Conservation (phyloP, 2,888 invertebrate species). For the Protophormia terraenovae region DNA sequence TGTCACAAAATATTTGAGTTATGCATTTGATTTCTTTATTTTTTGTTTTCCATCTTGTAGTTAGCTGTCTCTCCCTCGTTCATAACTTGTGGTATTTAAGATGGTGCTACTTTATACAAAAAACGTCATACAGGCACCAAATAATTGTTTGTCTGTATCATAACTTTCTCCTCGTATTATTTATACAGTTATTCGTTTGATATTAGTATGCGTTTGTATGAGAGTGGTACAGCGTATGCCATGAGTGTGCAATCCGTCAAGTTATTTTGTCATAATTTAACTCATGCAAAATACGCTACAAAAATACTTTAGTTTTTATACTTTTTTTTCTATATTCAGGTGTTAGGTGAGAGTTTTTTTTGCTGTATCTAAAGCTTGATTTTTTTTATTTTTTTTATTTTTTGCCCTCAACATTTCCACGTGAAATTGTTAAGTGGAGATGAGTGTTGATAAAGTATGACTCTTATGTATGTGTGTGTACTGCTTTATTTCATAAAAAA, state of each 20-base stretch:
- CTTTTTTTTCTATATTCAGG: neutral
- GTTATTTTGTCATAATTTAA: conserved; percentile 63
- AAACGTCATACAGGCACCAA: conserved; percentile 5
- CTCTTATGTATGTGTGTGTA: conserved; percentile 19
- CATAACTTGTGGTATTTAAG: conserved; percentile 34
- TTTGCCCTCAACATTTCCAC: conserved; percentile 31
- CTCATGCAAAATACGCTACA: conserved; percentile 46
- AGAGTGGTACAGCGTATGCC: conserved; percentile 8
- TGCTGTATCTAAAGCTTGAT: conserved; percentile 11
- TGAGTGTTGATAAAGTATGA: conserved; percentile 53
- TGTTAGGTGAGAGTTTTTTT: conserved; percentile 16
- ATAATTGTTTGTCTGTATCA: conserved; percentile 8
- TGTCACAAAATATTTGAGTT: conserved; percentile 38
- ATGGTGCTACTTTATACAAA: conserved; percentile 47
- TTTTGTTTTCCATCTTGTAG: neutral
- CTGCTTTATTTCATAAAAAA: conserved; percentile 3
- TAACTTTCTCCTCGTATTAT: conserved; percentile 16
- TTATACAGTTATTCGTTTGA: conserved; percentile 7
- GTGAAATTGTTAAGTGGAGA: conserved; percentile 56
- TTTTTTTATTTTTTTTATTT: neutral
- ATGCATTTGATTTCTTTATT: neutral
- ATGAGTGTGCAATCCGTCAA: conserved; percentile 64
- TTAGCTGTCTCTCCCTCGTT: neutral
- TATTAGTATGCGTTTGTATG: neutral
- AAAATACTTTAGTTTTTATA: conserved; percentile 43